Evolutionary conservation across 2,888 invertebrate species (phyloP), one percentile per base, ranked within the genome.

Genomic region (Amaurobius ferox): DNA sequence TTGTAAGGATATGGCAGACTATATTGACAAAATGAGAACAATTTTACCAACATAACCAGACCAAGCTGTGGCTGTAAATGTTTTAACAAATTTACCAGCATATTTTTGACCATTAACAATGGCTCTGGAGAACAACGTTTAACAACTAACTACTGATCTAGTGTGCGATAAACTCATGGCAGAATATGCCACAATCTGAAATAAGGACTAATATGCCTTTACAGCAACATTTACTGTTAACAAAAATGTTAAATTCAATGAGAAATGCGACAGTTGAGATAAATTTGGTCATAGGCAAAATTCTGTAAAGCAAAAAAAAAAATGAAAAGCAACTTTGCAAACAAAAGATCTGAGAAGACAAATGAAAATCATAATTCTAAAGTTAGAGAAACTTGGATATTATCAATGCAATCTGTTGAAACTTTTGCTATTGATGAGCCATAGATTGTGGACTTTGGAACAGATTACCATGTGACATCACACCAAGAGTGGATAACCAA

Each of bases 101-200:
- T 16, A 23, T 26, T 62, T 62, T 28, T 26, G 28, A 5, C 62
- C 62, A 62, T 28, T 62, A 16, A 62, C 26, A 1, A 62, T 64
- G n/a, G 64, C 64, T 29, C 30, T 64, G 26, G 64, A 64, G n/a
- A n/a, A n/a, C n/a, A 64, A 30, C 30, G 30, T 64, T n/a, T 13
- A 29, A 64, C n/a, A 64, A n/a, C n/a, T 64, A 30, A 64, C 29
- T 9, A 28, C 16, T 6, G 7, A 11, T 2, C 19, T 23, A 23
- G 13, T 23, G 2, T 11, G 9, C 1, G 3, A 28, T 1, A 23
- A 5, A 16, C 9, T 16, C 9, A 44, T 5, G 61, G n/a, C n/a
- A 48, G 48, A 48, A 16, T 48, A 48, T 48, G 48, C 48, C 16
- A 48, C 6, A 48, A 48, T 48, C 9, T 3, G n/a, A 6, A 48